Base-by-base conservation (phyloP, 1,140 invertebrate species). In the Euwallacea similis region DNA sequence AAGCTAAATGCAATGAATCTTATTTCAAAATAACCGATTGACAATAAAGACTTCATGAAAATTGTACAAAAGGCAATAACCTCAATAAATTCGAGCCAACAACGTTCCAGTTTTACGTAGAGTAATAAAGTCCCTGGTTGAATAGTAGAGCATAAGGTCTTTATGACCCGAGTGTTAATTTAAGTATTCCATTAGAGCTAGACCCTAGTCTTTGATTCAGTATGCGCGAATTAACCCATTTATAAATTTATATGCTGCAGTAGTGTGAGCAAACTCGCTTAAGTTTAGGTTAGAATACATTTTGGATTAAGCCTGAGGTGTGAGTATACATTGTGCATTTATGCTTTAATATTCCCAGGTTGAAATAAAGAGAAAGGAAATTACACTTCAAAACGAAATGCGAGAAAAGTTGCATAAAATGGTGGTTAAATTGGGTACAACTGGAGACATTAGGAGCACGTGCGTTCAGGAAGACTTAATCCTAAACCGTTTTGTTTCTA, bases 341-440 rank as follows among this genome's bases (percentile, higher is more conserved):
- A 33, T 33, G 21, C 21, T 33, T 33, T 33, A 33, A 33, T 33
- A 33, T 33, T 33, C 21, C 21, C 21, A 2, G 21, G 21, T 33
- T 33, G 4, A 33, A 33, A 33, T 33, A 33, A 50, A 50, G 13
- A 50, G 6, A 50, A 50, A 50, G 46, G 46, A 13, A 50, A 50
- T 11, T 11, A 50, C 46, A 2, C 46, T 2, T 13, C 9, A 13
- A 50, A 13, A 50, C 56, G 33, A 59, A 63, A 63, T 43, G 15
- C 42, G 59, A 61, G 15, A 61, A 61, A 61, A 61, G 11, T 47
- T 47, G 61, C 15, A 63, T 63, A 63, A 63, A 63, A 63, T 47
- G 46, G 46, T 15, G 15, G 15, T 46, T 63, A 47, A 63, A 47
- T 46, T 46, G 42, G 44, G 43, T 6, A 53, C 43, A 21, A 47